Percentiles rank a stretch among this genome's conserved stretches.
Evolutionary conservation across 2,113 vertebrate genomes (phyloP).

Genomic region (Labeo rohita): DNA sequence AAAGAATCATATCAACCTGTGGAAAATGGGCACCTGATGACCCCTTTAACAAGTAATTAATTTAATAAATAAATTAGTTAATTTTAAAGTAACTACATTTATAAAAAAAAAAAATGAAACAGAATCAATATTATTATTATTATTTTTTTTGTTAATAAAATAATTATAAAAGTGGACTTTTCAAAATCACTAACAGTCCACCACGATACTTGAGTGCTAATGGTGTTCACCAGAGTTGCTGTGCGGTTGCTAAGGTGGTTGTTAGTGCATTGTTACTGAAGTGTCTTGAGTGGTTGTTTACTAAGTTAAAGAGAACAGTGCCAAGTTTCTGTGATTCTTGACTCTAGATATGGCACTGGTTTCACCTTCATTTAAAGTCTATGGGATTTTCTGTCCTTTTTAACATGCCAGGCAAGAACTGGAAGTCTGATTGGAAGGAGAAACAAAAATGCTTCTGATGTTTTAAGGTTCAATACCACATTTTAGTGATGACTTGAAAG

Average conservation of each 20-base stretch:
- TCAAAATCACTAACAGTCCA: background rate
- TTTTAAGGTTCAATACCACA: background rate
- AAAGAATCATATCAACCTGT: no score
- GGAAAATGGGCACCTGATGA: no score
- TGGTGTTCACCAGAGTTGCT: background rate
- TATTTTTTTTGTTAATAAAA: no score
- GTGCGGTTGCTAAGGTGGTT: background rate
- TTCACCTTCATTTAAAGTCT: background rate
- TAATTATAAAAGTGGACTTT: no score
- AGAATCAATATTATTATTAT: no score
- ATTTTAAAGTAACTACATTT: no score
- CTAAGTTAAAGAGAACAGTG: background rate
- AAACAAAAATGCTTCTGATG: background rate
- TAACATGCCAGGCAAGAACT: background rate
- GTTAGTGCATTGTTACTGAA: background rate
- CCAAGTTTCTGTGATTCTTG: background rate
- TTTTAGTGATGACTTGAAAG: background rate
- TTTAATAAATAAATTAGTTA: no score
- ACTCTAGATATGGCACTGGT: background rate
- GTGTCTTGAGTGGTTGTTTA: background rate
- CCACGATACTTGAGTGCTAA: background rate
- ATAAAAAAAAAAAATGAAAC: no score
- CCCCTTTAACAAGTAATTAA: no score
- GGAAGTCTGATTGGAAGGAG: background rate
- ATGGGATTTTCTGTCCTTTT: background rate